These are phyloP conservation scores for Gymnothorax javanicus DNA, from an alignment of 2,797 vertebrate genomes.

Conservation along the genomic window DNA sequence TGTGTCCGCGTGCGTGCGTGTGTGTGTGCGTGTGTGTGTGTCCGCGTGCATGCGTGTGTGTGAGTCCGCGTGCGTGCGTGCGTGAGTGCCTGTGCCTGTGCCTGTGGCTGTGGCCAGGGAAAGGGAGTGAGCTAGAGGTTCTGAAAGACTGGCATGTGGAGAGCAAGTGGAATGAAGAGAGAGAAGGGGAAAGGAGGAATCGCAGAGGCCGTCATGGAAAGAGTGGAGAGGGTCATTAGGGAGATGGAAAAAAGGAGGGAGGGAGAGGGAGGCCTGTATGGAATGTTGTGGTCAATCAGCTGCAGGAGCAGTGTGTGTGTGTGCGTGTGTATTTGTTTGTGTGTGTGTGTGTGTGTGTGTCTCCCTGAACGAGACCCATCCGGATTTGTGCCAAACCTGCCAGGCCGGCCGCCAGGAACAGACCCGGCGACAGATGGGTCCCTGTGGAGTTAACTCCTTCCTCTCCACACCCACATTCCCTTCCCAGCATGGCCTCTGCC, in stretches of 20 bases:
- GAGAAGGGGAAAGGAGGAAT: background rate
- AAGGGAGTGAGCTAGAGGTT: background rate
- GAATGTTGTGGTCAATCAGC: conserved; percentile 10
- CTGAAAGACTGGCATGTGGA: background rate
- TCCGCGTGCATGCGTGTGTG: too few relatives aligned
- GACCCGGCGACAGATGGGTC: conserved; percentile 73
- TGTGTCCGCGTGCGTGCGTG: too few relatives aligned
- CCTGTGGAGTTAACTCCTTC: conserved; percentile 75
- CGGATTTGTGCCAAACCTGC: conserved; percentile 38
- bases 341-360: conserved; percentile 27
- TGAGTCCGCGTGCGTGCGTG: too few relatives aligned
- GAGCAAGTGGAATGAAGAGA: background rate
- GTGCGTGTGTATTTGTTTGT: conserved; percentile 25
- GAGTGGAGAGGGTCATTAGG: background rate
- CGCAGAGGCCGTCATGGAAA: background rate
- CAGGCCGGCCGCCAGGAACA: conserved; percentile 67
- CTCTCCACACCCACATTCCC: conserved; percentile 63
- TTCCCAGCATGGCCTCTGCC: conserved; percentile 31
- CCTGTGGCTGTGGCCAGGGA: too few relatives aligned
- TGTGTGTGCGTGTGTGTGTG: too few relatives aligned
- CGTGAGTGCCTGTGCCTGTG: too few relatives aligned
- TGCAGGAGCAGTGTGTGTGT: conserved; percentile 1
- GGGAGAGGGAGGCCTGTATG: background rate
- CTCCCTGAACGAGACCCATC: conserved; percentile 36
- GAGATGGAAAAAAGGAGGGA: background rate